Percentiles rank a stretch among this genome's conserved stretches.
Conservation (phyloP, 2,113 vertebrate genomes). For the Nycticryphes semicollaris region DNA sequence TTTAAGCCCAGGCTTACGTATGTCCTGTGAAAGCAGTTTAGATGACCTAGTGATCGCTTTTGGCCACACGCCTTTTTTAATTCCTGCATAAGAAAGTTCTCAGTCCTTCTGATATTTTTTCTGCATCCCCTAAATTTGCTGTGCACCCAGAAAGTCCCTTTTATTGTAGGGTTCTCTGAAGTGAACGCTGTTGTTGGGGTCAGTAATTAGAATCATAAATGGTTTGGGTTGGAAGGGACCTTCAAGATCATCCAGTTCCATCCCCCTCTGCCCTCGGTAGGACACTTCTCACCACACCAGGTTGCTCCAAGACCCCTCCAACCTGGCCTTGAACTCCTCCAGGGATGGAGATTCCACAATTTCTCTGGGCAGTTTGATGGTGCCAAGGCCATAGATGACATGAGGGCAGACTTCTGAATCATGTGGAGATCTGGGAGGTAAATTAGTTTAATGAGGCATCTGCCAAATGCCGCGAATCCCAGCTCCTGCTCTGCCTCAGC, state of each 20-base stretch:
- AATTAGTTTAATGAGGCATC: not conserved
- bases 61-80: not conserved
- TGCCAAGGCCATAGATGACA: not conserved
- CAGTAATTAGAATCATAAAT: not conserved
- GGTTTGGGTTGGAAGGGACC: too few species aligned
- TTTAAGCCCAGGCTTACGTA: not conserved
- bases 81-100: not conserved
- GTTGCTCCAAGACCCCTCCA: too few species aligned
- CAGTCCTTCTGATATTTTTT: not conserved
- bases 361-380: not conserved
- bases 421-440: rapidly evolving
- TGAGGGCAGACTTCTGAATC: not conserved
- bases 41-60: not conserved
- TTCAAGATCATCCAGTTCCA: too few species aligned
- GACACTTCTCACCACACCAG: too few species aligned
- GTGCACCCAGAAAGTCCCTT: not conserved
- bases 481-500: not conserved
- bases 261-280: too few species aligned
- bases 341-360: too few species aligned
- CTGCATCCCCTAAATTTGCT: not conserved
- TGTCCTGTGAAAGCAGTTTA: not conserved
- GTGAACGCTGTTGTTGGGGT: not conserved
- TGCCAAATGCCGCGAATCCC: not conserved
- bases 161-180: not conserved
- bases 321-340: too few species aligned